Evolutionary conservation across 2,888 invertebrate genomes (phyloP).

Genomic region (Sepioteuthis lessoniana): DNA sequence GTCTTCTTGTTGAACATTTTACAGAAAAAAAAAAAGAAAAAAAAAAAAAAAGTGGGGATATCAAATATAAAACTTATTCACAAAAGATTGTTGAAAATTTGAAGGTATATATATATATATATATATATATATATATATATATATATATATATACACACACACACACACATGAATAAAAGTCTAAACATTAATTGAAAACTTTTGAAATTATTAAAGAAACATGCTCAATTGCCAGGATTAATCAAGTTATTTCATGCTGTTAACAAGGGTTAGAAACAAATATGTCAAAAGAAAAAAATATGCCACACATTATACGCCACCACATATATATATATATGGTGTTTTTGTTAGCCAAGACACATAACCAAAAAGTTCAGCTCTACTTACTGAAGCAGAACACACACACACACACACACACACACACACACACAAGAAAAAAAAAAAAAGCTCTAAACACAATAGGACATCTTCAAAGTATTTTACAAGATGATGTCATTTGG

Average conservation of each 20-base stretch:
- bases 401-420: not conserved
- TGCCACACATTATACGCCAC: not conserved
- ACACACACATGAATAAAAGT: not conserved
- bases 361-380: conserved; percentile 3
- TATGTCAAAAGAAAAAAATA: not conserved
- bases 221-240: not conserved
- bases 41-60: too few relatives aligned
- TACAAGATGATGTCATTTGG: not conserved
- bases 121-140: too few relatives aligned
- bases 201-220: not conserved
- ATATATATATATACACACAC: too few relatives aligned
- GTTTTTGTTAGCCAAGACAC: not conserved
- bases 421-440: not conserved
- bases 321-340: not conserved
- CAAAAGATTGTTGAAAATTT: not conserved
- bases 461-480: not conserved
- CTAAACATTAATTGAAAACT: not conserved
- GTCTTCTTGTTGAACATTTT: not conserved
- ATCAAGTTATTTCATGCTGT: not conserved
- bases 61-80: not conserved
- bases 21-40: not conserved
- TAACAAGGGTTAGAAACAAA: not conserved
- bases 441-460: not conserved
- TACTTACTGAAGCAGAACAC: conserved; percentile 16
- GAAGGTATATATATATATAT: not conserved